Evolutionary conservation across 2,797 vertebrate genomes (phyloP), one percentile per base, ranked within the genome.

Genomic region (Benthosema pterotum): DNA sequence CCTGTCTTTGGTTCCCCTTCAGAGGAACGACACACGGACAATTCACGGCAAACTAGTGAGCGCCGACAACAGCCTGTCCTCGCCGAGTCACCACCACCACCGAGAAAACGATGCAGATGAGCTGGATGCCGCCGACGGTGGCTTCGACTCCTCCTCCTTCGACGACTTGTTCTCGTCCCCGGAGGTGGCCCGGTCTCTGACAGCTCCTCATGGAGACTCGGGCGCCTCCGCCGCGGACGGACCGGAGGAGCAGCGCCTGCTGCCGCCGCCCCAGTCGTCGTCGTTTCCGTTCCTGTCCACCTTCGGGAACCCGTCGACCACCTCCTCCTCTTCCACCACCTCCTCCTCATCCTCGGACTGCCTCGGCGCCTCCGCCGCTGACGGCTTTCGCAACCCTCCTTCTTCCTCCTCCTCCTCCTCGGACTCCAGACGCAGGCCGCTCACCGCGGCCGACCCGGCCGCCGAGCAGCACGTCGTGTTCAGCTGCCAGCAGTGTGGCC

Each of bases 111-210:
- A 56, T 11, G 57, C 17, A 55, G 15, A 18, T 0, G 61, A 70
- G 16, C 22, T 63, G 32, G 64, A 76, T 14, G n/a, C 16, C 7
- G n/a, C n/a, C n/a, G n/a, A n/a, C n/a, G 17, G 19, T 14, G 63
- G 53, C 61, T 63, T 69, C 5, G 74, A 77, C 47, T 62, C 54
- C 2, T 47, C 59, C 14, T 68, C 69, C n/a, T 67, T 77, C 0
- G 65, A 77, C n/a, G 65, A 72, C 3, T 18, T 77, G 14, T 72
- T 80, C 43, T 75, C 57, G 17, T 71, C 69, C 8, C 57, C 74
- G 0, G 74, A 77, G 42, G 56, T 67, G 43, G 63, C 63, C 8
- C 15, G 15, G 46, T 63, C 65, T 17, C 46, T 69, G 22, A 54
- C 16, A 5, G 57, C 16, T 11, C 42, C 43, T 13, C 22, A 59